Conservation (phyloP, 1,140 invertebrate species). For the Sycobia sp. region DNA sequence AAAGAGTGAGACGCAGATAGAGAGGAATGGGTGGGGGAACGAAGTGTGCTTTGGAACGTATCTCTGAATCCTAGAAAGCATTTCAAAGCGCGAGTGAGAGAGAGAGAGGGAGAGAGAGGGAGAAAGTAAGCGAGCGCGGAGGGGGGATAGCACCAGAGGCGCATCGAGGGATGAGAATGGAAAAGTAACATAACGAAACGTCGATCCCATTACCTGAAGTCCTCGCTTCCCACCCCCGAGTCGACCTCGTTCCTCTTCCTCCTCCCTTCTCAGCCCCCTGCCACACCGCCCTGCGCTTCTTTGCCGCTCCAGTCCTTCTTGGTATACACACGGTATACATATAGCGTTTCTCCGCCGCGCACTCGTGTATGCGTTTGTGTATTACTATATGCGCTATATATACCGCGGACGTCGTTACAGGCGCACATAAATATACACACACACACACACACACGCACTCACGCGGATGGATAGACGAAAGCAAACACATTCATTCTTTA, state of each 20-base stretch:
- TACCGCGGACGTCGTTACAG: not conserved
- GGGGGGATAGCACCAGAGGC: not conserved
- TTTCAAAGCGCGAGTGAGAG: constrained; percentile 6
- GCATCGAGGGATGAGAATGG: constrained; percentile 55
- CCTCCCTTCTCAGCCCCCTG: not conserved
- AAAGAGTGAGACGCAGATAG: no score
- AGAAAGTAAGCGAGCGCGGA: constrained; percentile 38
- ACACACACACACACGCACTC: no score
- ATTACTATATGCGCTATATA: no score
- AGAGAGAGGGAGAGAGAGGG: constrained; percentile 33
- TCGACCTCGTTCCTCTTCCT: constrained; percentile 24
- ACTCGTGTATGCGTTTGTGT: not conserved
- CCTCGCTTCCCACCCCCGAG: constrained; percentile 35
- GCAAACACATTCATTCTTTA: constrained; percentile 56
- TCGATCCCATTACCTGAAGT: constrained; percentile 61
- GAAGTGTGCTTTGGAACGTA: constrained; percentile 44
- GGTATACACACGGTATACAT: no score
- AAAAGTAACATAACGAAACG: constrained; percentile 64
- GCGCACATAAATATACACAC: no score
- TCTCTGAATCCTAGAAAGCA: constrained; percentile 49
- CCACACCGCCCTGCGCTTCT: no score
- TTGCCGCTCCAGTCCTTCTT: no score
- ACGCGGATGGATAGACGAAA: no score
- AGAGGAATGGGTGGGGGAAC: constrained; percentile 17
- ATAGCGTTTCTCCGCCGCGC: not conserved